phyloP scores from a whole-genome alignment of 1,140 invertebrate genomes.

The Drosophila saltans region DNA sequence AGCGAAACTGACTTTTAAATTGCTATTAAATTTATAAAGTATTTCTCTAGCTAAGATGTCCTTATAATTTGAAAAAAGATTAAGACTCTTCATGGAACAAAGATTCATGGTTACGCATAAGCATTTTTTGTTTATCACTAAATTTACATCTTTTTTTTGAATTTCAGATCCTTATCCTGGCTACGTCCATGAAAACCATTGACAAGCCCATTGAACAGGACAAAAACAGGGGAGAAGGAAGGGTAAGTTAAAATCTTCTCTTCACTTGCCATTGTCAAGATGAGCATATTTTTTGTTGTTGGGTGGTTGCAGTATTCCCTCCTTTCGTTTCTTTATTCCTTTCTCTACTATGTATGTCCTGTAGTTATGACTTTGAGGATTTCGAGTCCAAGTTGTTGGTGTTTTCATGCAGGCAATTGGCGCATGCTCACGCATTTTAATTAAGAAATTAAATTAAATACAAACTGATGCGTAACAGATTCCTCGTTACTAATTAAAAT shows the following conservation, averaged over 20 bases:
- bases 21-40: no score
- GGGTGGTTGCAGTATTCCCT: no score
- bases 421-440: conserved; percentile 77
- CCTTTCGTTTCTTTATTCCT: no score
- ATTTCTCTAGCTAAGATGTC: no score
- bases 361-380: conserved; percentile 1
- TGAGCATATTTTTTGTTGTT: conserved; percentile 36
- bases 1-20: no score
- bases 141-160: neutral
- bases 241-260: neutral
- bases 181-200: neutral
- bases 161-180: neutral
- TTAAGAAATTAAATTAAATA: conserved; percentile 82
- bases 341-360: neutral
- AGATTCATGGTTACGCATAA: no score
- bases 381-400: conserved; percentile 37
- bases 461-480: conserved; percentile 82
- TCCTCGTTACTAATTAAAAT: conserved; percentile 82
- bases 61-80: no score
- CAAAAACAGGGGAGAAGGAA: neutral
- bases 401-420: conserved; percentile 62
- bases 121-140: no score
- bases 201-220: neutral
- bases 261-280: conserved; percentile 21
- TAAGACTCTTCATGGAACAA: no score